Evolutionary conservation across 1,140 invertebrate species (phyloP).

Genomic region (Brachionus paranguensis): DNA sequence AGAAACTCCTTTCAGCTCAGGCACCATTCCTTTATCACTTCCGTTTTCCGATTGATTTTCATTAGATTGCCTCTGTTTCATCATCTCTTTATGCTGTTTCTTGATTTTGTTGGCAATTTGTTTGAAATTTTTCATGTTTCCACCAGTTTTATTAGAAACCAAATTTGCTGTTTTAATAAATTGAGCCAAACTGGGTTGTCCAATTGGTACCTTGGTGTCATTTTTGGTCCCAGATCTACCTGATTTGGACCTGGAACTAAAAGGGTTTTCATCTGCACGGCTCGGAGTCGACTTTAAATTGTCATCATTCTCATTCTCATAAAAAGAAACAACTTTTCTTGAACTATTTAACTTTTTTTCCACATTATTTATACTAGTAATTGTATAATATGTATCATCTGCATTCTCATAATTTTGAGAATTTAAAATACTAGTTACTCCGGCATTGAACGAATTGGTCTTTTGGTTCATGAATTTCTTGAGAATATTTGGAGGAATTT

Average conservation of each 20-base stretch:
- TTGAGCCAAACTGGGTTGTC: not conserved
- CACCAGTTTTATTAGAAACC: not conserved
- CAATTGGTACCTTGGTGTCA: not conserved
- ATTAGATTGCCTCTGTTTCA: not conserved
- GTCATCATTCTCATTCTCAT: not conserved
- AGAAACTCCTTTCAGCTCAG: not conserved
- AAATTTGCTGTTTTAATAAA: slow-evolving; percentile 5
- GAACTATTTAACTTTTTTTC: not conserved
- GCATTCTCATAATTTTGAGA: not conserved
- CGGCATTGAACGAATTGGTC: not conserved
- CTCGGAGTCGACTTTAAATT: not conserved
- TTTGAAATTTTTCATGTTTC: not conserved
- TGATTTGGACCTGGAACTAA: not conserved
- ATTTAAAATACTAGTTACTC: not conserved
- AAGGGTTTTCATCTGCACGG: not conserved
- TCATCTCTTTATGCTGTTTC: not conserved
- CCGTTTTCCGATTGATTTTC: not conserved
- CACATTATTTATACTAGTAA: not conserved
- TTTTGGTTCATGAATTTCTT: slow-evolving; percentile 5
- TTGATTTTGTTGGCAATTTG: not conserved
- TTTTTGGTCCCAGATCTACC: not conserved
- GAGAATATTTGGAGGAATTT: not conserved
- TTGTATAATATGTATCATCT: slow-evolving; percentile 11
- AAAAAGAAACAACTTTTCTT: not conserved
- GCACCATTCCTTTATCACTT: not conserved